Evolutionary conservation across 1,140 invertebrate genomes (phyloP).

Genomic region (Diploscapter pachys): DNA sequence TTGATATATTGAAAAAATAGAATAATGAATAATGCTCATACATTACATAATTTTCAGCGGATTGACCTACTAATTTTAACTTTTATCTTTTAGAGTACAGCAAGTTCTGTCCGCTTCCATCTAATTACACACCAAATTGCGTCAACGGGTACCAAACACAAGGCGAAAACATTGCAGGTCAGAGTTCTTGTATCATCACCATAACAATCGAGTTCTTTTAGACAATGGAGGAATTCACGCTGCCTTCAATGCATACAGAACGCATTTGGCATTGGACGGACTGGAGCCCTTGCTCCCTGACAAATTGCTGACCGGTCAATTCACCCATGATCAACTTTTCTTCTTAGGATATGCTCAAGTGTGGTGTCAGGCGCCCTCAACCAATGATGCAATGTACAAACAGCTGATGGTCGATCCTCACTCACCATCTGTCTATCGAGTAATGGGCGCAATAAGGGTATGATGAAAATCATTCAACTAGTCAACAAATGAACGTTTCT

Average conservation of each 20-base stretch:
- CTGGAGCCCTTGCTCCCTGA: constrained; percentile 41
- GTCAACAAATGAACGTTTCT: constrained; percentile 18
- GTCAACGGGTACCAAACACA: constrained; percentile 28
- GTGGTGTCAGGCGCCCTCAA: constrained; percentile 33
- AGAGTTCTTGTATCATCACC: not conserved
- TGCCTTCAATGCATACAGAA: constrained; percentile 44
- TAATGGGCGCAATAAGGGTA: constrained; percentile 41
- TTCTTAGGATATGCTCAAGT: constrained; percentile 42
- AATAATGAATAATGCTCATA: no score
- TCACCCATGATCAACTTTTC: constrained; percentile 49
- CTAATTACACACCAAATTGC: constrained; percentile 33
- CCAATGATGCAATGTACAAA: not conserved
- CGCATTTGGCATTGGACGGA: constrained; percentile 36
- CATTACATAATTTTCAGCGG: no score
- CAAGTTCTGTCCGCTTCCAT: constrained; percentile 43
- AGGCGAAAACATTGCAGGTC: constrained; percentile 38
- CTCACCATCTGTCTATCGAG: constrained; percentile 47
- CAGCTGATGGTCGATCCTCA: constrained; percentile 43
- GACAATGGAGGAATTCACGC: constrained; percentile 42
- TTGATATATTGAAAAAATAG: no score
- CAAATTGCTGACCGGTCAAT: constrained; percentile 29
- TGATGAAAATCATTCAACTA: constrained; percentile 3
- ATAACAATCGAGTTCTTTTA: constrained; percentile 54
- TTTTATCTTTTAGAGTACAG: constrained; percentile 36
- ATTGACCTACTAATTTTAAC: no score